Percentiles rank a stretch among this genome's conserved stretches.
These are phyloP conservation scores for Hydrolagus affinis DNA, from an alignment of 2,113 vertebrate species.

Conservation along the genomic window DNA sequence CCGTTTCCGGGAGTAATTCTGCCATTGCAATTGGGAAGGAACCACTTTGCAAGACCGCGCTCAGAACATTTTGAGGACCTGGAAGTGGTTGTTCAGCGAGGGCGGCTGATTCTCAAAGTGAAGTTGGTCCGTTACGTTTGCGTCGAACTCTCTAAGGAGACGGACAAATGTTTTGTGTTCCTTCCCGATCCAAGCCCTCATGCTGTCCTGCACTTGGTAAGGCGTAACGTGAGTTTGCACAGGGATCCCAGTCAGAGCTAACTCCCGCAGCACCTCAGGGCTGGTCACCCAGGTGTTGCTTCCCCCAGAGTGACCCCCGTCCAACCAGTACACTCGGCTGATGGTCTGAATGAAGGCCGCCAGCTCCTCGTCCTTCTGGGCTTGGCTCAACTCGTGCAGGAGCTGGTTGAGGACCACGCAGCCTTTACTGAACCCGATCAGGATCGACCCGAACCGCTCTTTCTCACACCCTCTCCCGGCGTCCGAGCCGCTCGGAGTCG, in stretches of 20 bases:
- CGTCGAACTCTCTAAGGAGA: slow-evolving; percentile 71
- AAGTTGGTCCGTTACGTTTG: slow-evolving; percentile 63
- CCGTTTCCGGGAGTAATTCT: neutral
- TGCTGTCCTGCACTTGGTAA: slow-evolving; percentile 84
- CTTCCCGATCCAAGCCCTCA: slow-evolving; percentile 90
- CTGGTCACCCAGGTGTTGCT: slow-evolving; percentile 89
- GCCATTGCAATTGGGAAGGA: neutral
- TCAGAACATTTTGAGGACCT: slow-evolving; percentile 76
- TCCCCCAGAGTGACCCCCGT: slow-evolving; percentile 89
- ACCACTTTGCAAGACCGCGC: neutral
- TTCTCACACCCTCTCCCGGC: neutral
- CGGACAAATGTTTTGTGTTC: slow-evolving; percentile 78
- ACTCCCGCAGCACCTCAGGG: slow-evolving; percentile 64
- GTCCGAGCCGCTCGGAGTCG: slow-evolving; percentile 42
- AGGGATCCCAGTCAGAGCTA: slow-evolving; percentile 68
- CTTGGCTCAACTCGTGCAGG: slow-evolving; percentile 75
- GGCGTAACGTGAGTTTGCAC: slow-evolving; percentile 87
- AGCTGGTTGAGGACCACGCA: slow-evolving; percentile 97
- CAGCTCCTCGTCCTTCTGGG: slow-evolving; percentile 64
- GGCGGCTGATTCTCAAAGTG: slow-evolving; percentile 79
- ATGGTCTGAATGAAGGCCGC: slow-evolving; percentile 64
- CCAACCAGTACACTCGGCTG: slow-evolving; percentile 85
- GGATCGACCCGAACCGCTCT: slow-evolving; percentile 52
- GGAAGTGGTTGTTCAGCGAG: slow-evolving; percentile 90
- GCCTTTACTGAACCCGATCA: slow-evolving; percentile 96